Evolutionary conservation across 2,888 invertebrate species (phyloP), one percentile per base, ranked within the genome.

Genomic region (Drosophila cognata): DNA sequence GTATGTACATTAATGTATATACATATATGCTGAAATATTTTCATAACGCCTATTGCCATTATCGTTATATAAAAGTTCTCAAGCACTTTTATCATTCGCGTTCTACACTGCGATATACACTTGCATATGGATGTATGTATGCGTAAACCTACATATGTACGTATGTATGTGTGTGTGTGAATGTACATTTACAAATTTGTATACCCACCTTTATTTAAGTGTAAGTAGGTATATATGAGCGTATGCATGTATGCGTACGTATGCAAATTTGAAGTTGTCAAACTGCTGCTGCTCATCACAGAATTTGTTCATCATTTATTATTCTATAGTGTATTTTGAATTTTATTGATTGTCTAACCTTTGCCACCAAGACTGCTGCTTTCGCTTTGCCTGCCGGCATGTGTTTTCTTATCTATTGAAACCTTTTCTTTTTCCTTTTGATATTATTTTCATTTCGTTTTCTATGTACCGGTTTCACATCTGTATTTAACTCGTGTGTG

Each of bases 261-360:
- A 77, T 76, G 75, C 72, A 81, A 80, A 77, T 80, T 65, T 59
- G 3, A 61, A 62, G 51, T 70, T 57, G 43, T 38, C 50, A 33
- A 64, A 60, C 58, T 68, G 62, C 52, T 63, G 36, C 48, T 63
- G 29, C 38, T 70, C 58, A 57, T 53, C 80, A 41, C 35, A 53
- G 58, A 43, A 76, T 57, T 66, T 66, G 28, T 43, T 56, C 38
- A 58, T 64, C 52, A 76, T 53, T 66, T 66, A 29, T 43, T 50
- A 46, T 53, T 67, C 51, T 38, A 38, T 25, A 38, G n/a, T 25
- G n/a, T 16, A 21, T 43, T 51, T 48, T 55, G 56, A 50, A 21
- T 60, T 68, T 71, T 83, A 83, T 83, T 83, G 86, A 85, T 85
- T 81, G 63, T 71, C 60, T 70, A 76, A 79, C 85, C 83, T 79